Conservation (phyloP, 1,140 invertebrate species). For the Megathymus violae region DNA sequence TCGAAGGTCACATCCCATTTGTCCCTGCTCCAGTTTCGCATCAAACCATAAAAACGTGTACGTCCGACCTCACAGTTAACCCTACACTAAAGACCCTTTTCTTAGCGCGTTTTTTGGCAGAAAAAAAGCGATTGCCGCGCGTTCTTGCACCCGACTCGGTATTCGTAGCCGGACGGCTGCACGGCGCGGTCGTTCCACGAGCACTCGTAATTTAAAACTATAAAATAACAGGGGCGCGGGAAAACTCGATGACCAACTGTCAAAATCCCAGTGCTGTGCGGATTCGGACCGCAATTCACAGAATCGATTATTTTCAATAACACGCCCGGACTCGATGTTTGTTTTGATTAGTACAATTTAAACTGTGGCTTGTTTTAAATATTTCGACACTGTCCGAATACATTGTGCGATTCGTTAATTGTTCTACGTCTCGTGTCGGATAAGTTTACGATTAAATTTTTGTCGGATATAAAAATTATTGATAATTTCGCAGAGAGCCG, state of each 20-base stretch:
- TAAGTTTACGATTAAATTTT: conserved; percentile 63
- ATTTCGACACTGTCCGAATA: conserved; percentile 71
- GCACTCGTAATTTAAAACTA: conserved; percentile 47
- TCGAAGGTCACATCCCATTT: conserved; percentile 59
- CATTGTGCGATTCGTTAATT: conserved; percentile 62
- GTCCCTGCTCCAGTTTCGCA: conserved; percentile 55
- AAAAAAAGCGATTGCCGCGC: conserved; percentile 60
- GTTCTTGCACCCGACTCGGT: conserved; percentile 53
- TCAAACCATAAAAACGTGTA: conserved; percentile 54
- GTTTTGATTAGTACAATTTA: conserved; percentile 71
- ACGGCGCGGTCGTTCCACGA: conserved; percentile 64
- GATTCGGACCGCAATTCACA: conserved; percentile 28
- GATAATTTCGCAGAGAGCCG: conserved; percentile 75
- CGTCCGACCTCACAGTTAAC: conserved; percentile 72
- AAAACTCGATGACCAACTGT: conserved; percentile 59
- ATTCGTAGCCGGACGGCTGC: conserved; percentile 73
- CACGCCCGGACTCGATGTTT: conserved; percentile 55
- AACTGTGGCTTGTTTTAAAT: conserved; percentile 72
- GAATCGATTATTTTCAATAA: conserved; percentile 62
- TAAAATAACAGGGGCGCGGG: conserved; percentile 70
- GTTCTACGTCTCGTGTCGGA: conserved; percentile 56
- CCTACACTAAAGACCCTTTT: conserved; percentile 71
- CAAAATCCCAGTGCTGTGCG: conserved; percentile 35
- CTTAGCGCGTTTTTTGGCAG: conserved; percentile 73
- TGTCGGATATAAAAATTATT: conserved; percentile 71